These are phyloP conservation scores for Chitala chitala DNA, from an alignment of 2,113 vertebrate species.

Conservation along the genomic window DNA sequence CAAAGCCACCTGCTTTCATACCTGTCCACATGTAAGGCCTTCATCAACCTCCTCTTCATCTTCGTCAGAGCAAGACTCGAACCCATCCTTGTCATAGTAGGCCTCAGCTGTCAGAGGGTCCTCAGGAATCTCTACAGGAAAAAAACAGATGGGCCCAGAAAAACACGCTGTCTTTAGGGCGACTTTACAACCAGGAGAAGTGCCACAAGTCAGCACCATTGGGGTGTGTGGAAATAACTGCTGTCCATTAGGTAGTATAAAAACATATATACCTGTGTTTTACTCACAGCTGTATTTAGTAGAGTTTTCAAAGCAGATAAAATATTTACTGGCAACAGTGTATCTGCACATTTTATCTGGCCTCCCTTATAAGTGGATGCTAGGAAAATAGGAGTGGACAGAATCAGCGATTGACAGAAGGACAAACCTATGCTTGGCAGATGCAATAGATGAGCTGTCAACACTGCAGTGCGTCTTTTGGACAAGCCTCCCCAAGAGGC, in stretches of 20 bases:
- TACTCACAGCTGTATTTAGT: not conserved
- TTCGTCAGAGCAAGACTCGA: conserved; percentile 76
- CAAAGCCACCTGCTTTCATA: conserved; percentile 31
- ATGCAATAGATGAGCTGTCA: not conserved
- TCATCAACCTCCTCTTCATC: conserved; percentile 32
- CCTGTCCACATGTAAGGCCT: conserved; percentile 56
- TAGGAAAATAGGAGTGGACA: not conserved
- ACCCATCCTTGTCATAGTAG: conserved; percentile 68
- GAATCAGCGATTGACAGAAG: not conserved
- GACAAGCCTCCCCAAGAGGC: not conserved
- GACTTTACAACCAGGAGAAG: too few relatives aligned
- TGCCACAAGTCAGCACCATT: not conserved
- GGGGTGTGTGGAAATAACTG: not conserved
- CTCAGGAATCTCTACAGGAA: conserved; percentile 75
- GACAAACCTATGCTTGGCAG: not conserved
- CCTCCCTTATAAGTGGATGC: not conserved
- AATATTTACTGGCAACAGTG: not conserved
- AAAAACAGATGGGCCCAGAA: not conserved
- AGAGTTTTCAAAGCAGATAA: too few relatives aligned
- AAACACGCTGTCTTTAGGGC: not conserved
- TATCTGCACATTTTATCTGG: not conserved
- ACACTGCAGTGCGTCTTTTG: not conserved
- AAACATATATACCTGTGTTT: not conserved
- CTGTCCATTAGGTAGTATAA: not conserved
- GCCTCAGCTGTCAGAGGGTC: conserved; percentile 71